These are phyloP conservation scores for Limnephilus rhombicus DNA, from an alignment of 2,888 invertebrate genomes.

Conservation along the genomic window DNA sequence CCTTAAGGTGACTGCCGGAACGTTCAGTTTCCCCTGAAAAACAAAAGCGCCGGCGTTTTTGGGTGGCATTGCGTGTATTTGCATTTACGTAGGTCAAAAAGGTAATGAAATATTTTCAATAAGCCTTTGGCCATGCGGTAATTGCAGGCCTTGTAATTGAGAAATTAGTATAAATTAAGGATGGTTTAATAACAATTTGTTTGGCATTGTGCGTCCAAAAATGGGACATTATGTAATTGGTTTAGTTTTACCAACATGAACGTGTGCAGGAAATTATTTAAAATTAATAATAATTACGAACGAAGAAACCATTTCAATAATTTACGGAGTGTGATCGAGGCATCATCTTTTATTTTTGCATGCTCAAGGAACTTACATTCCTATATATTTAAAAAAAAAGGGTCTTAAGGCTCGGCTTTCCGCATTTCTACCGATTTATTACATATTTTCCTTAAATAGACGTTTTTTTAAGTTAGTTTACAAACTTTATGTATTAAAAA, in stretches of 20 bases:
- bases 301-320: no score
- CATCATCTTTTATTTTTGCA: no score
- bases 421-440: no score
- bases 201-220: not conserved
- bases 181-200: not conserved
- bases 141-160: not conserved
- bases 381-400: no score
- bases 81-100: not conserved
- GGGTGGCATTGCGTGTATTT: not conserved
- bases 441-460: no score
- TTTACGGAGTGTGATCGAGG: no score
- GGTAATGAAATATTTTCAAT: not conserved
- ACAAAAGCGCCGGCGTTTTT: not conserved
- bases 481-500: no score
- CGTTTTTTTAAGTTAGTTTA: no score
- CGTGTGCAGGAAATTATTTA: not conserved
- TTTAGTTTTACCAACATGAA: not conserved
- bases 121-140: not conserved
- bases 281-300: no score
- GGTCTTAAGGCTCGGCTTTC: no score
- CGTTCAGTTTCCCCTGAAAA: not conserved
- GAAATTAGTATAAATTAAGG: not conserved
- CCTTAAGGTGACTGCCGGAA: not conserved
- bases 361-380: no score
- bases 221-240: not conserved